Evolutionary conservation across 2,797 vertebrate species (phyloP).

Genomic region (Orientallactaga sibirica): DNA sequence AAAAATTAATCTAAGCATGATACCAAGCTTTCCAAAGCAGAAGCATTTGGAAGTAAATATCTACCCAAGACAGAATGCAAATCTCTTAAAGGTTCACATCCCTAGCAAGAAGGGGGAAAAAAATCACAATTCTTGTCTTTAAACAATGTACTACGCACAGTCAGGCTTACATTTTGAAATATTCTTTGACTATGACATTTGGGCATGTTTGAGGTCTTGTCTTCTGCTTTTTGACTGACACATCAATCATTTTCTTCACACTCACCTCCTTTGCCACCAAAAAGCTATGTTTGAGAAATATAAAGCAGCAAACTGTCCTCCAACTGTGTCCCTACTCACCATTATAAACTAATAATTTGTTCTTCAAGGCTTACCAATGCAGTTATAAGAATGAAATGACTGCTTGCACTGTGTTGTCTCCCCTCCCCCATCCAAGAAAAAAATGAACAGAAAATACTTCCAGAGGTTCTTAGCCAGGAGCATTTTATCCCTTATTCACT

Average conservation of each 20-base stretch:
- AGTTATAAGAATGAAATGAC: slow-evolving; percentile 82
- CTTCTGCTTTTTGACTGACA: slow-evolving; percentile 73
- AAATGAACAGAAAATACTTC: slow-evolving; percentile 88
- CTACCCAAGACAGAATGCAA: slow-evolving; percentile 21
- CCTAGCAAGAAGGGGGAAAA: slow-evolving; percentile 10
- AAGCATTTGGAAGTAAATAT: slow-evolving; percentile 69
- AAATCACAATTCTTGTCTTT: neutral
- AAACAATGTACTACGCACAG: neutral
- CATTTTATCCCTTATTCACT: slow-evolving; percentile 89
- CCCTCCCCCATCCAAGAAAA: slow-evolving; percentile 68
- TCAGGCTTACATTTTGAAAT: slow-evolving; percentile 65
- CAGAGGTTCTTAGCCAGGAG: slow-evolving; percentile 87
- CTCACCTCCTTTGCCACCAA: slow-evolving; percentile 67
- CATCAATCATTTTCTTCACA: slow-evolving; percentile 64
- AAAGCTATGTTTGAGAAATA: slow-evolving; percentile 75
- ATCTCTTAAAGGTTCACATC: neutral
- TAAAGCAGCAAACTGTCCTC: slow-evolving; percentile 65
- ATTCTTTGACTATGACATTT: slow-evolving; percentile 73
- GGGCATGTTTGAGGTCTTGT: neutral
- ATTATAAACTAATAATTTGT: slow-evolving; percentile 68
- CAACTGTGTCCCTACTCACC: slow-evolving; percentile 18
- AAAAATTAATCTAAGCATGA: slow-evolving; percentile 31
- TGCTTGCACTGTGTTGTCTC: slow-evolving; percentile 81
- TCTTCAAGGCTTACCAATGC: slow-evolving; percentile 75
- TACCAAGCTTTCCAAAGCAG: slow-evolving; percentile 72